phyloP scores from a whole-genome alignment of 2,888 invertebrate genomes.

The Rhagophthalmus giganteus region DNA sequence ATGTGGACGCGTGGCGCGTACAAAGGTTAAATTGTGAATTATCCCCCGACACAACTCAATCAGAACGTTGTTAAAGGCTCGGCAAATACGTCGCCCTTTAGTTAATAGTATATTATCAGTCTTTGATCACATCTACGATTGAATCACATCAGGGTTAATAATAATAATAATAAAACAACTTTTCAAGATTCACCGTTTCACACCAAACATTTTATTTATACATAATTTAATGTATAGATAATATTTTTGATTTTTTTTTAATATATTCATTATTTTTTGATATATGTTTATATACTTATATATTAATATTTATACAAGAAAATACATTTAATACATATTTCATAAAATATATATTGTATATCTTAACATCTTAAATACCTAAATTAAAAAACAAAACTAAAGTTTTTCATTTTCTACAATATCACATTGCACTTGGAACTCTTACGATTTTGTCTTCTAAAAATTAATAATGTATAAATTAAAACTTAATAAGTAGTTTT shows the following conservation, averaged over 20 bases:
- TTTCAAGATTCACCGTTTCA: constrained; percentile 11
- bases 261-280: constrained; percentile 26
- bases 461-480: constrained; percentile 33
- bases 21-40: too few relatives aligned
- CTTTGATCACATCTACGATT: too few relatives aligned
- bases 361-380: constrained; percentile 34
- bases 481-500: too few relatives aligned
- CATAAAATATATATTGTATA: constrained; percentile 52
- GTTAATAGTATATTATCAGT: too few relatives aligned
- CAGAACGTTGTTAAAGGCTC: too few relatives aligned
- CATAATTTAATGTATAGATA: constrained; percentile 30
- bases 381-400: constrained; percentile 30
- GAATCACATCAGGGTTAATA: too few relatives aligned
- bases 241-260: constrained; percentile 30
- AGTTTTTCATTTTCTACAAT: constrained; percentile 47
- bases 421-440: constrained; percentile 53
- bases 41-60: too few relatives aligned
- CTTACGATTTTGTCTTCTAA: constrained; percentile 35
- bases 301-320: constrained; percentile 39
- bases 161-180: constrained; percentile 11
- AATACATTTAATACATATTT: constrained; percentile 50
- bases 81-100: too few relatives aligned
- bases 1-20: too few relatives aligned
- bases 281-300: constrained; percentile 24
- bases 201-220: constrained; percentile 30